Percentiles rank a stretch among this genome's conserved stretches.
Conservation (phyloP, 2,797 vertebrate genomes). For the Monodelphis domestica region DNA sequence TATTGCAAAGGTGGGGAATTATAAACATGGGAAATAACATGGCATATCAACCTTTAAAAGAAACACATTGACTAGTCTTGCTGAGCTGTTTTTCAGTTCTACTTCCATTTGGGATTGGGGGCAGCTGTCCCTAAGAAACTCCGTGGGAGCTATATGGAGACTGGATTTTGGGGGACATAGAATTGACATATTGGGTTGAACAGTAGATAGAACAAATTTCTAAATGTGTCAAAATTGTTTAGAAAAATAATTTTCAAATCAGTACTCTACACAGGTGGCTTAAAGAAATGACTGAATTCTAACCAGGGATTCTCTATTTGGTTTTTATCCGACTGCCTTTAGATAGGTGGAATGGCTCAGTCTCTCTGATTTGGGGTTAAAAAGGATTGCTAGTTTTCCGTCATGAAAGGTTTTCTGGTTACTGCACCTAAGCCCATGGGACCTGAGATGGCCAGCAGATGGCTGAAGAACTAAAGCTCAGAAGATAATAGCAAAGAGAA, state of each 20-base stretch:
- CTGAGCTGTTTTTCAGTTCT: no score
- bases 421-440: not conserved
- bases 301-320: not conserved
- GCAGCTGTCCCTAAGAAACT: no score
- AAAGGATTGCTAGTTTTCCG: not conserved
- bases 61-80: no score
- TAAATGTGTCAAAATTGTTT: not conserved
- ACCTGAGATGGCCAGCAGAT: not conserved
- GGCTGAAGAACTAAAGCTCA: not conserved
- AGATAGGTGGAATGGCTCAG: not conserved
- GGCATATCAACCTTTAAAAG: no score
- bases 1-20: no score
- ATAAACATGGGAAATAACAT: no score
- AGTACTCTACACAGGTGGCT: not conserved
- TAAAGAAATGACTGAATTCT: not conserved
- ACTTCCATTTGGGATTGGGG: no score
- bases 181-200: not conserved
- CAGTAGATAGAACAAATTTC: not conserved
- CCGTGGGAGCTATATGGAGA: no score
- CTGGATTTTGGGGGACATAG: not conserved
- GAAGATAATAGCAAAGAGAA: not conserved
- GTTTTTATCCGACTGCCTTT: not conserved
- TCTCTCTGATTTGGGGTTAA: not conserved
- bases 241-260: not conserved
- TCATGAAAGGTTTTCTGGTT: not conserved